These are phyloP conservation scores for human DNA, from an alignment of 2,113 vertebrate genomes.

Conservation along the genomic window GRCh38 chr5:32398001-32398500, in stretches of 20 bases:
- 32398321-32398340: constrained; percentile 30
- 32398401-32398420: not conserved
- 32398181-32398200: not conserved
- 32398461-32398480: not conserved
- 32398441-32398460: not conserved
- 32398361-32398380: not conserved
- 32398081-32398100: too few relatives aligned
- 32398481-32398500: not conserved
- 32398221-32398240: constrained; percentile 38
- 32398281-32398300: not conserved
- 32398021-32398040: too few relatives aligned
- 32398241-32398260: not conserved
- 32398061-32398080: too few relatives aligned
- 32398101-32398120: too few relatives aligned
- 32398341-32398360: not conserved
- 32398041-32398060: too few relatives aligned
- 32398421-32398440: not conserved
- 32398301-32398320: not conserved
- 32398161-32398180: not conserved
- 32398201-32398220: not conserved
- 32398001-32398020: too few relatives aligned
- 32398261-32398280: not conserved
- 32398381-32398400: not conserved
- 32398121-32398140: too few relatives aligned
- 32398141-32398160: not conserved